A percentile compares a stretch with the other conserved stretches of the same genome.
Conservation (phyloP, 1,140 invertebrate genomes). For the Drosophila novamexicana region DNA sequence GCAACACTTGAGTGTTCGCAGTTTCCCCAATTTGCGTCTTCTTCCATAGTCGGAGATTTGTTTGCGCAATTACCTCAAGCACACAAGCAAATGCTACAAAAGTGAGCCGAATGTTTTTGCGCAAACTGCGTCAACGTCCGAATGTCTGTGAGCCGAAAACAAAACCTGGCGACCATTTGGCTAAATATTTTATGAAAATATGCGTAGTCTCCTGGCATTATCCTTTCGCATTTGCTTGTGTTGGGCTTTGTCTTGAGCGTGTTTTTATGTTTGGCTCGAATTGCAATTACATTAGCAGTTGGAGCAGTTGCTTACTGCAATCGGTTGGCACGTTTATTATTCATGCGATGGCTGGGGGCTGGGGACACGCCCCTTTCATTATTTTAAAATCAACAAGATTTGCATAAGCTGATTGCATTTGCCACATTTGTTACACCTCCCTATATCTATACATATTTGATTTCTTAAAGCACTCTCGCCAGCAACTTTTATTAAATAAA, state of each 20-base stretch:
- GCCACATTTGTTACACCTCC: not conserved
- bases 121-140: slow-evolving; percentile 70
- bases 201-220: slow-evolving; percentile 51
- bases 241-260: slow-evolving; percentile 40
- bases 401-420: slow-evolving; percentile 76
- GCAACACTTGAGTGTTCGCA: slow-evolving; percentile 33
- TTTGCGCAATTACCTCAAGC: slow-evolving; percentile 70
- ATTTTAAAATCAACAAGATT: slow-evolving; percentile 75
- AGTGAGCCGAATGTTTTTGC: slow-evolving; percentile 52
- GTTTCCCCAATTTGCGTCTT: slow-evolving; percentile 26
- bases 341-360: slow-evolving; percentile 48
- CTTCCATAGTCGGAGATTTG: slow-evolving; percentile 36
- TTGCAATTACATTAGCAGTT: slow-evolving; percentile 73
- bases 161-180: slow-evolving; percentile 63
- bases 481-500: slow-evolving; percentile 72
- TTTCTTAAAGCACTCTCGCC: slow-evolving; percentile 52
- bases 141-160: slow-evolving; percentile 49
- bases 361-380: slow-evolving; percentile 61
- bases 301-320: slow-evolving; percentile 25
- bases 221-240: slow-evolving; percentile 12
- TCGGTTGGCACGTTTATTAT: slow-evolving; percentile 63
- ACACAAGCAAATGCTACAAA: slow-evolving; percentile 39
- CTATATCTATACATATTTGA: slow-evolving; percentile 48
- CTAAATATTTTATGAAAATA: slow-evolving; percentile 82
- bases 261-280: slow-evolving; percentile 33